Percentiles rank a stretch among this genome's conserved stretches.
phyloP scores from a whole-genome alignment of 2,797 vertebrate species.

The Coranthus polyacanthus region DNA sequence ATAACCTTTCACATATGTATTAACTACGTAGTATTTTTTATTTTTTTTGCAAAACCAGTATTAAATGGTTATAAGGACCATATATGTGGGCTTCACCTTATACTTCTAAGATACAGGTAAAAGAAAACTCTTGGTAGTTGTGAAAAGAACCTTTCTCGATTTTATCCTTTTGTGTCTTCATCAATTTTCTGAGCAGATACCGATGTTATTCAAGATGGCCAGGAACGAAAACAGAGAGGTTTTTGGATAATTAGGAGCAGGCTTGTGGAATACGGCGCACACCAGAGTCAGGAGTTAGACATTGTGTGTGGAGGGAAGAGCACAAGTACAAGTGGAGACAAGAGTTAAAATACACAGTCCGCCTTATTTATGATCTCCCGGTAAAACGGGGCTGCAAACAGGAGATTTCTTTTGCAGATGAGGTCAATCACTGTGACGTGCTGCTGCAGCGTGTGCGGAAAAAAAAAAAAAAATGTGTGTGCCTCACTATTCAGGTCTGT shows the following conservation, averaged over 20 bases:
- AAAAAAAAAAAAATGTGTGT: conserved; percentile 31
- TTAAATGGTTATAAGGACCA: too few species aligned
- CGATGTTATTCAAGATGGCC: conserved; percentile 8
- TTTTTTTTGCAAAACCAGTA: too few species aligned
- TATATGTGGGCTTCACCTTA: too few species aligned
- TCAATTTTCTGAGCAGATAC: not conserved
- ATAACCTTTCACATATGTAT: too few species aligned
- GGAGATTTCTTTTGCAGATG: conserved; percentile 26
- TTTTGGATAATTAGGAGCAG: conserved; percentile 41
- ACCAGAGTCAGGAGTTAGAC: conserved; percentile 22
- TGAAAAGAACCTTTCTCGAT: not conserved
- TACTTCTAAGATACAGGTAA: too few species aligned
- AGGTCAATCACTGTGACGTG: conserved; percentile 48
- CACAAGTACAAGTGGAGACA: not conserved
- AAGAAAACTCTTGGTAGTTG: not conserved
- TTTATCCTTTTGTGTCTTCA: not conserved
- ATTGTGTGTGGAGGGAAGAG: not conserved
- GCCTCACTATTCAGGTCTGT: conserved; percentile 39
- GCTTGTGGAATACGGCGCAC: conserved; percentile 29
- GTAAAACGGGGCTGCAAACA: conserved; percentile 6
- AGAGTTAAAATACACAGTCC: conserved; percentile 22
- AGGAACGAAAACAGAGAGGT: conserved; percentile 24
- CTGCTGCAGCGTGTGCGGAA: conserved; percentile 17
- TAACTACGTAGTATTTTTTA: too few species aligned
- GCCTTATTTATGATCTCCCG: conserved; percentile 33